Percentiles rank a stretch among this genome's conserved stretches.
Conservation (phyloP, 2,797 vertebrate genomes). For the Scyliorhinus canicula region DNA sequence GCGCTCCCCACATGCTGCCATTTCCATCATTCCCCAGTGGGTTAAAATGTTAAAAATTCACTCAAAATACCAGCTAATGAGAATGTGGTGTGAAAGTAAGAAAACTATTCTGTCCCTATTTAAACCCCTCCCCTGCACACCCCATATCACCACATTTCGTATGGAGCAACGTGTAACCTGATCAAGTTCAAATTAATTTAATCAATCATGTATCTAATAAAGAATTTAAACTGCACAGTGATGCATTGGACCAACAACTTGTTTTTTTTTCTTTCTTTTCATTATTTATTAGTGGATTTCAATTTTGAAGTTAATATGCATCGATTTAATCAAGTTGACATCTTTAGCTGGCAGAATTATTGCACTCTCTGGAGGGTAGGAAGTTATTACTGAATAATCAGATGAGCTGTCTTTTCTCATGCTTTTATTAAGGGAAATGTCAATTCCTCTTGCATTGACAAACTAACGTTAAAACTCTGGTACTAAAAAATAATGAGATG, state of each 20-base stretch:
- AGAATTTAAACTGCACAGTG: background rate
- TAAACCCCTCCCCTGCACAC: background rate
- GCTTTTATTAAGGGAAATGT: background rate
- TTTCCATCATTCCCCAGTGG: no score
- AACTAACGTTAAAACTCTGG: background rate
- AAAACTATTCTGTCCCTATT: background rate
- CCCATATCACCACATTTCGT: background rate
- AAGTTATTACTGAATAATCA: background rate
- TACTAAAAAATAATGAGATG: background rate
- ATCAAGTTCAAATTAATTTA: background rate
- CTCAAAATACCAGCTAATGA: background rate
- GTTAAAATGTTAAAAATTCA: no score
- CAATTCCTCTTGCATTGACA: background rate
- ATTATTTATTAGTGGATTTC: background rate
- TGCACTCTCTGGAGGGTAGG: background rate
- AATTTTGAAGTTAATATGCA: background rate
- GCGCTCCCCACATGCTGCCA: no score
- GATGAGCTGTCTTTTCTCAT: background rate
- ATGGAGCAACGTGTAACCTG: background rate
- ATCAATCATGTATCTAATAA: background rate
- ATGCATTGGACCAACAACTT: background rate
- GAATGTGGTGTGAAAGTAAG: background rate
- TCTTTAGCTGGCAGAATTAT: background rate
- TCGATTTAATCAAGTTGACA: conserved; percentile 6
- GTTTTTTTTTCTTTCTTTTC: background rate